These are phyloP conservation scores for Tachina fera DNA, from an alignment of 2,888 invertebrate species.

Conservation along the genomic window DNA sequence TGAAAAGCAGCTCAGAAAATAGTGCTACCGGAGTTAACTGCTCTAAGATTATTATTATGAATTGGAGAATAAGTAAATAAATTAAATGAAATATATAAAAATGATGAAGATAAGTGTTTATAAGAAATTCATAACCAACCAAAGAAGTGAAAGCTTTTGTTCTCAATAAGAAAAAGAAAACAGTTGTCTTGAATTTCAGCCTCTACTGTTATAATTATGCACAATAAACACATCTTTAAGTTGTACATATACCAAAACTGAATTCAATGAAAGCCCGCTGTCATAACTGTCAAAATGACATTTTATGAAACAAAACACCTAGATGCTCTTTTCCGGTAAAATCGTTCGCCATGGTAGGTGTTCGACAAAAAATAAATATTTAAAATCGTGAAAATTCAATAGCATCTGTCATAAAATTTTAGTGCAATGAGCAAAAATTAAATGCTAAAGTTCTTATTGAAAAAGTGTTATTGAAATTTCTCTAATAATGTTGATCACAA, in stretches of 20 bases:
- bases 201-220: neutral
- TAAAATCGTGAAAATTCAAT: slow-evolving; percentile 71
- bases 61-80: no score
- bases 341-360: slow-evolving; percentile 81
- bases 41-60: no score
- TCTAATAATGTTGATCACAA: neutral
- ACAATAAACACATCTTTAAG: slow-evolving; percentile 13
- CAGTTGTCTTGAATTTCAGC: neutral
- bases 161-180: no score
- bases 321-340: slow-evolving; percentile 81
- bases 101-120: no score
- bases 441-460: neutral
- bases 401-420: slow-evolving; percentile 57
- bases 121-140: no score
- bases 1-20: neutral
- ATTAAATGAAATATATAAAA: no score
- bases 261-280: neutral
- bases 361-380: slow-evolving; percentile 67
- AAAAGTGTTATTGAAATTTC: slow-evolving; percentile 52
- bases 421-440: neutral
- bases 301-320: slow-evolving; percentile 69
- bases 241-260: slow-evolving; percentile 33
- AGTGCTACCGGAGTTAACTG: neutral
- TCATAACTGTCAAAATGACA: slow-evolving; percentile 63
- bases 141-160: no score